Evolutionary conservation across 2,113 vertebrate genomes (phyloP), one percentile per base, ranked within the genome.

Genomic region (Elgaria multicarinata): DNA sequence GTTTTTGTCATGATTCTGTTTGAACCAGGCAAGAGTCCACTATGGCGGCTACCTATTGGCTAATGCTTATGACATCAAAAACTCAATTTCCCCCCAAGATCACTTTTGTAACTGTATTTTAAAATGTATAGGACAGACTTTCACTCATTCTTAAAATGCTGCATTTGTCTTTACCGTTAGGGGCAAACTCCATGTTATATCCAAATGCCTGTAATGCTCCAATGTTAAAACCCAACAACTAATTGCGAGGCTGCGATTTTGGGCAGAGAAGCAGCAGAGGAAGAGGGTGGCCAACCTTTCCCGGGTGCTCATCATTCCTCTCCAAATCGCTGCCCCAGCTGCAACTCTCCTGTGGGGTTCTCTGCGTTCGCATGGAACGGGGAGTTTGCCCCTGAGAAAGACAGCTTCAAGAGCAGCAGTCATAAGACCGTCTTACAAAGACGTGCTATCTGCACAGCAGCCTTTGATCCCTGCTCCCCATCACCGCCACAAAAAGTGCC

Each of bases 361-460:
- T 31, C 42, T 1, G 3, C 14, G 77, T 76, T 64, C 42, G 14
- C 26, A 18, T 12, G 39, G 33, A 86, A 64, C 6, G 3, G 62
- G 72, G 14, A 31, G 31, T 39, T 44, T 53, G 53, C 36, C 28
- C 2, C 67, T 26, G 69, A 74, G 3, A 16, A 46, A 42, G 91
- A 78, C 62, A 0, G 0, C 64, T 91, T 91, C 89, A 91, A 93
- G 92, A 92, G 86, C 33, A 3, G 85, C 87, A 88, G 80, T 90
- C 86, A 91, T 66, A 62, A 74, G 64, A 62, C 14, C 62, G 84
- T 89, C 74, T 33, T 66, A 44, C 78, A 78, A 92, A 83, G 0
- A 0, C n/a, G 53, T 20, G 12, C 33, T 81, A 90, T 81, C 80
- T 90, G 55, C 50, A 89, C 75, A 85, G 64, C 86, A 87, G 91